These are phyloP conservation scores for Dione juno DNA, from an alignment of 2,888 invertebrate genomes.

Conservation along the genomic window DNA sequence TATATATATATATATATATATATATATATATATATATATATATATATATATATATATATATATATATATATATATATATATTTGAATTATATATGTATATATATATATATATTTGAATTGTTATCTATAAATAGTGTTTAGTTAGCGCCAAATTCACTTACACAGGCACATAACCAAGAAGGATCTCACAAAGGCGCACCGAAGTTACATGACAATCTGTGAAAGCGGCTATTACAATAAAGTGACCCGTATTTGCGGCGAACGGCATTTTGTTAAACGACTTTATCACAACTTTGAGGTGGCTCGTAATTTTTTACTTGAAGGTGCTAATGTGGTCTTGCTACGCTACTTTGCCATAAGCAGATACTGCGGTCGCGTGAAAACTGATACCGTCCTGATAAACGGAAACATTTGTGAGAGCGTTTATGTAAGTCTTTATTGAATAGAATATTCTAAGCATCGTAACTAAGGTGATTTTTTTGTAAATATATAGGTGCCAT, in stretches of 20 bases:
- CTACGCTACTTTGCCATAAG: conserved; percentile 84
- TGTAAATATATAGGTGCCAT: too few relatives aligned
- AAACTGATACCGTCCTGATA: conserved; percentile 82
- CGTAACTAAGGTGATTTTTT: too few relatives aligned
- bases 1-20: too few relatives aligned
- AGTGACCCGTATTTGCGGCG: conserved; percentile 75
- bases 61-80: too few relatives aligned
- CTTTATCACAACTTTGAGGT: conserved; percentile 79
- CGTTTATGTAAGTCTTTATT: conserved; percentile 81
- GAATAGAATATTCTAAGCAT: neutral
- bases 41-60: too few relatives aligned
- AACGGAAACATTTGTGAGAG: conserved; percentile 84
- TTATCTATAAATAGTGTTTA: neutral
- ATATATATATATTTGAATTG: too few relatives aligned
- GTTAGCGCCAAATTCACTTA: conserved; percentile 36
- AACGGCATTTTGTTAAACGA: conserved; percentile 70
- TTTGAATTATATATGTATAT: too few relatives aligned
- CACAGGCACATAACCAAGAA: conserved; percentile 73
- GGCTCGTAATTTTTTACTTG: conserved; percentile 82
- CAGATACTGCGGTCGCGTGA: conserved; percentile 80
- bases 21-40: too few relatives aligned
- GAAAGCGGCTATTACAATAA: conserved; percentile 82
- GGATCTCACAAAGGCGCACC: conserved; percentile 75
- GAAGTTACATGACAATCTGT: conserved; percentile 81
- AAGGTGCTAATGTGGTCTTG: conserved; percentile 85